phyloP scores from a whole-genome alignment of 2,113 vertebrate genomes.

The Peromyscus californicus region DNA sequence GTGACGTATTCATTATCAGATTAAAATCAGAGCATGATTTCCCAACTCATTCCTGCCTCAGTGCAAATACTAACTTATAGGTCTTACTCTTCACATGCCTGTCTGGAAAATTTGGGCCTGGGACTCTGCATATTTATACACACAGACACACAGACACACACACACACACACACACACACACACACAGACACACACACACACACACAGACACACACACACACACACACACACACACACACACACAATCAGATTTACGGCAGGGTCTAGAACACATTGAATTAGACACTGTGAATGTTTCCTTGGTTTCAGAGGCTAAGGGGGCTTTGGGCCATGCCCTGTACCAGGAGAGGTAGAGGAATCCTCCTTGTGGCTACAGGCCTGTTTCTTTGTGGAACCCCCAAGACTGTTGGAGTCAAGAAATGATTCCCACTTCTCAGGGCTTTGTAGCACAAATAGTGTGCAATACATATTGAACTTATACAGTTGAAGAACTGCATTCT shows the following conservation, averaged over 20 bases:
- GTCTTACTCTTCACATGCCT: not conserved
- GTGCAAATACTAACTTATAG: not conserved
- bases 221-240: not conserved
- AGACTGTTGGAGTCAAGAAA: not conserved
- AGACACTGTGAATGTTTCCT: not conserved
- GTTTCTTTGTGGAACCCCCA: not conserved
- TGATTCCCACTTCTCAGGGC: not conserved
- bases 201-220: not conserved
- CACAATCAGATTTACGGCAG: not conserved
- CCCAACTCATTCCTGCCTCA: not conserved
- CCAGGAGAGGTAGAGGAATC: not conserved
- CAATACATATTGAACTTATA: not conserved
- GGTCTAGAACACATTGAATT: not conserved
- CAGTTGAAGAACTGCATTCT: conserved; percentile 20
- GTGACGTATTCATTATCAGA: not conserved
- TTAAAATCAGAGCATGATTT: not conserved
- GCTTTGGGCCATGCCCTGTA: not conserved
- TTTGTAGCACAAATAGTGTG: not conserved
- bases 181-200: not conserved
- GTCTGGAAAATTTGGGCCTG: not conserved
- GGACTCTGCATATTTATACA: not conserved
- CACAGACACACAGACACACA: not conserved
- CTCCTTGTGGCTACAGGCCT: not conserved
- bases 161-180: not conserved
- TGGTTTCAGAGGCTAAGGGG: not conserved